Evolutionary conservation across 2,797 vertebrate species (phyloP), one percentile per base, ranked within the genome.

Genomic region (Gymnoscopelus braueri): DNA sequence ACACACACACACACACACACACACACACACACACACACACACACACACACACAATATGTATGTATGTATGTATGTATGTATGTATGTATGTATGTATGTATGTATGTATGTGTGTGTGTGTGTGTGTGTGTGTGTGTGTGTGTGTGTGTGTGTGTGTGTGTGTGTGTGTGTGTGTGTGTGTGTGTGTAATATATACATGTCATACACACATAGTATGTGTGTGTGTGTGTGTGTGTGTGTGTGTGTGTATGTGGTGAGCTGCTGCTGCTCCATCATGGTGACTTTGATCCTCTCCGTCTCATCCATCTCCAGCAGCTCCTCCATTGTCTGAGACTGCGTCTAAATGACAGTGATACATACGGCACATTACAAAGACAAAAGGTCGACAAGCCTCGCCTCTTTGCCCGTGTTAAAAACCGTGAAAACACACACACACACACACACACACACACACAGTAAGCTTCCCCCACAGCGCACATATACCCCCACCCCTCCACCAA

Each of bases 301-400:
- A 91, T 91, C 86, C 85, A 84, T 91, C 88, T 90, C 88, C 55
- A 35, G 4, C 67, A 11, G 82, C 74, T 35, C 49, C 78, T 76
- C 83, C 67, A 85, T 89, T 91, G 88, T 90, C 77, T 77, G 74
- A 47, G 69, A 60, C 69, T 39, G 75, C 82, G 57, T 87, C 82
- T 85, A 84, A 82, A 85, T 87, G 89, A 90, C 91, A 91, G 71
- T 87, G 86, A 91, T 90, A 75, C 86, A 89, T 89, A 79, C 23
- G 66, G 74, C 72, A 5, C 71, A 74, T 85, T 87, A 84, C 77
- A 76, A 76, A 92, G 87, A 91, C 84, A 87, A 91, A 91, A 82
- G 86, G 84, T 84, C 61, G 84, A 87, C 77, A 82, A 76, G 82
- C 80, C 63, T 78, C 50, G 1, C 47, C 65, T 79, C 32, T 81